Conservation (phyloP, 2,113 vertebrate genomes). For the Grallaria varia region DNA sequence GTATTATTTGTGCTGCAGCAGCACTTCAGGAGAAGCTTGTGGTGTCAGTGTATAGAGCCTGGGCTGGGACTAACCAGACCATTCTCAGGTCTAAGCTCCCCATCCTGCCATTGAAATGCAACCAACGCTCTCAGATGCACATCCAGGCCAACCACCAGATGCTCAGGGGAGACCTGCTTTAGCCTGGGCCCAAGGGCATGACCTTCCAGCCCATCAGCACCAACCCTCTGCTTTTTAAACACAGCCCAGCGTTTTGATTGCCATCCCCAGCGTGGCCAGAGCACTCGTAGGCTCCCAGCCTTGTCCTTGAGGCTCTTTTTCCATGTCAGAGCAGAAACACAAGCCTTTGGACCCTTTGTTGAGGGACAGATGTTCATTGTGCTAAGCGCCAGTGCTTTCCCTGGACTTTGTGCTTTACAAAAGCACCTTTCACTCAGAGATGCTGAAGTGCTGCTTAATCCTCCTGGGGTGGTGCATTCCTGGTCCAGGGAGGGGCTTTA, state of each 20-base stretch:
- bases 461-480: neutral
- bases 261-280: fast-evolving
- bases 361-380: neutral
- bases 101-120: neutral
- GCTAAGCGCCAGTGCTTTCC: neutral
- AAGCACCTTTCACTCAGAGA: neutral
- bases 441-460: neutral
- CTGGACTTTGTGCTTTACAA: neutral
- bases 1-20: constrained; percentile 4
- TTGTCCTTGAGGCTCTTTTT: neutral
- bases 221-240: neutral
- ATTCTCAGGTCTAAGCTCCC: neutral
- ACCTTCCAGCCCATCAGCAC: neutral
- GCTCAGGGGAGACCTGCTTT: neutral
- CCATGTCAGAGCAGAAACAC: neutral
- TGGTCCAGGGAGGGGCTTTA: neutral
- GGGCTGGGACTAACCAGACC: neutral
- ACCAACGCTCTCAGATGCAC: neutral
- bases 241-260: neutral
- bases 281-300: fast-evolving
- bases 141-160: neutral
- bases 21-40: neutral
- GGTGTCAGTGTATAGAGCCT: neutral
- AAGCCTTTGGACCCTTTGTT: neutral
- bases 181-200: neutral